phyloP scores from a whole-genome alignment of 2,113 vertebrate species.

The Megaleporinus macrocephalus region DNA sequence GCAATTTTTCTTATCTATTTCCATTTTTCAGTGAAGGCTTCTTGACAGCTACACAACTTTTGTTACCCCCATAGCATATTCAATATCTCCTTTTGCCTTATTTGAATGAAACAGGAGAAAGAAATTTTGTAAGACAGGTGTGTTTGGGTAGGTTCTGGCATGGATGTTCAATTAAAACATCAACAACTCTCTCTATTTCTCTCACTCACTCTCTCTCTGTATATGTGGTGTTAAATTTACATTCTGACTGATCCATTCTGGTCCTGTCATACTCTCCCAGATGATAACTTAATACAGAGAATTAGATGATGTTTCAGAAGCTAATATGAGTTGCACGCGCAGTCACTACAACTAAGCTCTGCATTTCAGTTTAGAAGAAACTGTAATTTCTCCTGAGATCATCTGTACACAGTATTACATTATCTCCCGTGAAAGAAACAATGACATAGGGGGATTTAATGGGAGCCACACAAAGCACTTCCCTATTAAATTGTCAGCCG shows the following conservation, averaged over 20 bases:
- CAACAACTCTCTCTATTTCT: no score
- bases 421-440: constrained; percentile 48
- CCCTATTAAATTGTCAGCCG: constrained; percentile 50
- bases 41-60: no score
- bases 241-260: background rate
- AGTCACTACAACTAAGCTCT: constrained; percentile 23
- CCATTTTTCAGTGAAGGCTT: no score
- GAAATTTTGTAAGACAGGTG: no score
- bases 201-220: no score
- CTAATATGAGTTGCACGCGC: constrained; percentile 16
- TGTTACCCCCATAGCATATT: no score
- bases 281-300: background rate
- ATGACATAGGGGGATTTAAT: constrained; percentile 56
- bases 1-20: no score
- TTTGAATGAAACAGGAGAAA: no score
- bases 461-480: constrained; percentile 54
- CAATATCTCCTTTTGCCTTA: no score
- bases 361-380: constrained; percentile 44
- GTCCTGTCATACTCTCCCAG: background rate
- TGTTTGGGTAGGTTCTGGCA: no score
- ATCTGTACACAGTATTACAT: constrained; percentile 54
- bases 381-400: constrained; percentile 45
- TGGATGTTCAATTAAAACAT: no score
- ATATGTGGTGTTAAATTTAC: no score
- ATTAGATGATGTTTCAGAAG: background rate